Percentiles rank a stretch among this genome's conserved stretches.
Conservation (phyloP, 2,797 vertebrate species). For the Galagoides demidoff region DNA sequence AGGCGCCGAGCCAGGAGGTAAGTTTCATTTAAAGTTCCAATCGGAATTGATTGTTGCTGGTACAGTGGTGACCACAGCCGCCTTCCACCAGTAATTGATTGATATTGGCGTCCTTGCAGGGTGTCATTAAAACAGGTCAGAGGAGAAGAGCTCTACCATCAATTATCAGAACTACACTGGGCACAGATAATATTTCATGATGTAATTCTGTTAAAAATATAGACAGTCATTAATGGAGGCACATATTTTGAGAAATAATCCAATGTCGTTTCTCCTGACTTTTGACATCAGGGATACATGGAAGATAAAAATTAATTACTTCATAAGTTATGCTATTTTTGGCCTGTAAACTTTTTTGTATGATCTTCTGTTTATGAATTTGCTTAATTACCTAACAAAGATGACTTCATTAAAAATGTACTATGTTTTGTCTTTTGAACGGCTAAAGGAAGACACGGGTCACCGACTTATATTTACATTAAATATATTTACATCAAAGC, state of each 20-base stretch:
- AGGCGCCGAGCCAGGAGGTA: too few relatives aligned
- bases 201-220: background rate
- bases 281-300: background rate
- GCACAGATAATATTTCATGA: background rate
- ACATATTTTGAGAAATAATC: background rate
- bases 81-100: background rate
- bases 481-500: background rate
- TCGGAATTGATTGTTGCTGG: background rate
- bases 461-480: background rate
- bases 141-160: too few relatives aligned
- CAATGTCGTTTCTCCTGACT: too few relatives aligned
- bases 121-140: background rate
- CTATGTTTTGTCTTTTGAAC: background rate
- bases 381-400: background rate
- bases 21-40: background rate
- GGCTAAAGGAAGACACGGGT: too few relatives aligned
- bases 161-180: too few relatives aligned
- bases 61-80: too few relatives aligned
- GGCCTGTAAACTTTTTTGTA: background rate
- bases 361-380: background rate
- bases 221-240: accelerated
- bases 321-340: background rate
- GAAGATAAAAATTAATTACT: background rate
- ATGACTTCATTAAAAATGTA: background rate
- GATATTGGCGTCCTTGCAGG: background rate